These are phyloP conservation scores for Napeogenes inachia DNA, from an alignment of 2,888 invertebrate genomes.

Conservation along the genomic window DNA sequence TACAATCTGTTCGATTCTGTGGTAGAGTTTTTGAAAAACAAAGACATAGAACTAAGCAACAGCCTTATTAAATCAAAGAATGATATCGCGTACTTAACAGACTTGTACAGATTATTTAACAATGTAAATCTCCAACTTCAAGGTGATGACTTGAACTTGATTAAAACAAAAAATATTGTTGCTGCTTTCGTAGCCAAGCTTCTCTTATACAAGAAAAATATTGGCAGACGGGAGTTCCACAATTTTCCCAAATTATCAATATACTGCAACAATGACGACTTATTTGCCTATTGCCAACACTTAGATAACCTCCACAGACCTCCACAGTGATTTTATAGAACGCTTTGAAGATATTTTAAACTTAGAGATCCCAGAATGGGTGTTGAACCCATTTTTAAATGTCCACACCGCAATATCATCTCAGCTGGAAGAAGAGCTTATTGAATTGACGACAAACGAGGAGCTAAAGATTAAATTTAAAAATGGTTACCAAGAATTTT, in stretches of 20 bases:
- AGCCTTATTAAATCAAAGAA: conserved; percentile 39
- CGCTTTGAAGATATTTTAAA: conserved; percentile 30
- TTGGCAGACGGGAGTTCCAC: too few species aligned
- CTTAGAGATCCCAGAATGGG: conserved; percentile 34
- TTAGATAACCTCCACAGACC: conserved; percentile 31
- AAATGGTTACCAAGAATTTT: conserved; percentile 33
- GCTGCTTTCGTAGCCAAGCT: conserved; percentile 32
- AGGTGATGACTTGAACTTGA: too few species aligned
- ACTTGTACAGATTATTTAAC: conserved; percentile 40
- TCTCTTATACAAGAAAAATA: too few species aligned
- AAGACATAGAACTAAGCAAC: conserved; percentile 37
- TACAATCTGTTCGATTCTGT: conserved; percentile 37
- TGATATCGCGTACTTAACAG: conserved; percentile 41
- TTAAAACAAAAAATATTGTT: too few species aligned
- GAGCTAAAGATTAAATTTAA: conserved; percentile 18
- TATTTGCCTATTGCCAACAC: conserved; percentile 23
- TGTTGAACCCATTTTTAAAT: conserved; percentile 36
- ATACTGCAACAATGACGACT: conserved; percentile 24
- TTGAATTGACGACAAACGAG: too few species aligned
- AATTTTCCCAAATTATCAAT: conserved; percentile 21
- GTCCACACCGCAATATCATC: conserved; percentile 32
- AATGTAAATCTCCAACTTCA: conserved; percentile 32
- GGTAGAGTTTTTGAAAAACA: conserved; percentile 39
- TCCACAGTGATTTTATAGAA: conserved; percentile 30
- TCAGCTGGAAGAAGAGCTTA: conserved; percentile 29